Evolutionary conservation across 2,797 vertebrate genomes (phyloP).

Genomic region (Anolis apletophallus): DNA sequence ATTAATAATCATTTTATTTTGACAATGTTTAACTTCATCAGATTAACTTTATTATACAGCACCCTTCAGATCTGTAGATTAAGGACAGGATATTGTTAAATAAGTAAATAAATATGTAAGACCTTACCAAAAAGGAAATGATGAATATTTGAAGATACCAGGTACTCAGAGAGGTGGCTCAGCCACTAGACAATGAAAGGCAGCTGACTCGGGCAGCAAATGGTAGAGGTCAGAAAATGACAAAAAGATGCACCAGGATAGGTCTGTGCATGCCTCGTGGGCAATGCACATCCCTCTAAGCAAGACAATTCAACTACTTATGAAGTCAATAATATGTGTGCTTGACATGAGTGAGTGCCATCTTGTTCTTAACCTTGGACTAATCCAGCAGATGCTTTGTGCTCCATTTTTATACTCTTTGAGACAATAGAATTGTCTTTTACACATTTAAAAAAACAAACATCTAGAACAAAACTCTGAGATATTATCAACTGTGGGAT

Average conservation of each 20-base stretch:
- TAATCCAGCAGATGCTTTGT: not conserved
- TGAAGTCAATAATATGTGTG: not conserved
- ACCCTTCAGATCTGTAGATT: too few species aligned
- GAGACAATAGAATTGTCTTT: not conserved
- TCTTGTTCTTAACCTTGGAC: not conserved
- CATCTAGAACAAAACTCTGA: fast-evolving
- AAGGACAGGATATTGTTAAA: too few species aligned
- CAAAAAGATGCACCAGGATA: not conserved
- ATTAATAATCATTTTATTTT: too few species aligned
- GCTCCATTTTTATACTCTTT: not conserved
- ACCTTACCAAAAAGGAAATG: not conserved
- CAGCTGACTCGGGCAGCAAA: not conserved
- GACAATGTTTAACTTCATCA: too few species aligned
- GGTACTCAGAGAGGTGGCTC: not conserved
- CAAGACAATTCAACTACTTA: not conserved
- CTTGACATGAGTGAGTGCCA: not conserved
- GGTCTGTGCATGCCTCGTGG: not conserved
- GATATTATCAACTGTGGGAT: not conserved
- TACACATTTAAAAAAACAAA: too few species aligned
- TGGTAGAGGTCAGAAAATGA: not conserved
- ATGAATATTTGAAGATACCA: not conserved
- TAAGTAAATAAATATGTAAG: not conserved
- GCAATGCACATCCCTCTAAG: not conserved
- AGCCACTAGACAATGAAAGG: not conserved
- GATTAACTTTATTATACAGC: too few species aligned